Conservation (phyloP, 2,888 invertebrate genomes). For the Drosophila austrosaltans region DNA sequence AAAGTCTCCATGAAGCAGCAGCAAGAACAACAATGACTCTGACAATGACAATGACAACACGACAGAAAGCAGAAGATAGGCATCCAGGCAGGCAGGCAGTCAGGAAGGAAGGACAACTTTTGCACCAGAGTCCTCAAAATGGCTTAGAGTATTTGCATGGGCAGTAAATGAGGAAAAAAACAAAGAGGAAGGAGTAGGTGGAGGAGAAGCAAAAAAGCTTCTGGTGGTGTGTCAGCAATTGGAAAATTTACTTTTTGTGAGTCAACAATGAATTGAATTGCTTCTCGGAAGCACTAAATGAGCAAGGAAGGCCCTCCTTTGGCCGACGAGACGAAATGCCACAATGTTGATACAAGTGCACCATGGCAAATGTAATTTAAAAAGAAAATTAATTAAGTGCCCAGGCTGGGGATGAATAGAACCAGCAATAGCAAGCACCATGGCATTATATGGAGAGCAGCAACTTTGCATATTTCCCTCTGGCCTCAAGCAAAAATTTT, state of each 20-base stretch:
- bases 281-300: slow-evolving; percentile 48
- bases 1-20: slow-evolving; percentile 45
- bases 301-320: slow-evolving; percentile 31
- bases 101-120: slow-evolving; percentile 18
- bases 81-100: not conserved
- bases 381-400: slow-evolving; percentile 75
- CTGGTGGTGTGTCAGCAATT: slow-evolving; percentile 17
- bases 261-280: slow-evolving; percentile 72
- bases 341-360: slow-evolving; percentile 62
- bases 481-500: slow-evolving; percentile 45
- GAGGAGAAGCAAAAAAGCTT: slow-evolving; percentile 11
- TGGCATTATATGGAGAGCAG: slow-evolving; percentile 5
- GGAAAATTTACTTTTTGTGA: slow-evolving; percentile 55
- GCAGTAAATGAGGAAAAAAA: slow-evolving; percentile 22
- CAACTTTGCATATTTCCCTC: slow-evolving; percentile 5
- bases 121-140: slow-evolving; percentile 29
- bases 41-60: slow-evolving; percentile 28
- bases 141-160: slow-evolving; percentile 42
- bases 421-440: not conserved
- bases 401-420: slow-evolving; percentile 20
- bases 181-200: no score
- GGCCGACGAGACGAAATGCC: slow-evolving; percentile 14
- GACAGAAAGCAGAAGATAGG: slow-evolving; percentile 24
- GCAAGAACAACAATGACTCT: slow-evolving; percentile 30
- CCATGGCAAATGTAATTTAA: slow-evolving; percentile 60